Conservation (phyloP, 2,113 vertebrate species). For the Coturnix japonica region DNA sequence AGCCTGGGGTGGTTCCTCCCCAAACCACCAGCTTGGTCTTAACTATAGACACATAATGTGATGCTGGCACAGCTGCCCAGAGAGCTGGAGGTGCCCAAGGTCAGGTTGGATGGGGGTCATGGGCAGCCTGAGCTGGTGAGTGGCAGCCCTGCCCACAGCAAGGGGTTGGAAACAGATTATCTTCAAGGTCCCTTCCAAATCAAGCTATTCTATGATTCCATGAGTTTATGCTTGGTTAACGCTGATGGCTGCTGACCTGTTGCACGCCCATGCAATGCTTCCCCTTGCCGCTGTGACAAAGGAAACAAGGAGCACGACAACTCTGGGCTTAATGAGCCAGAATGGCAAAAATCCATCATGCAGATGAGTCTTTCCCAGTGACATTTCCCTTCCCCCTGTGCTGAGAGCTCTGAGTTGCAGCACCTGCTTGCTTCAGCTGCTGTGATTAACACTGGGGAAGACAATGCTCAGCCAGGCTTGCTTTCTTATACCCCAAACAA, state of each 20-base stretch:
- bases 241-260: not conserved
- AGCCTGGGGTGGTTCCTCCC: not conserved
- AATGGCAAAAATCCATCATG: not conserved
- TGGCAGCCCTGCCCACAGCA: too few relatives aligned
- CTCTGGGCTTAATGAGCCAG: rapidly evolving
- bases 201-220: too few relatives aligned
- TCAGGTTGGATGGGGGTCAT: too few relatives aligned
- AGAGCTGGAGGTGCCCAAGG: too few relatives aligned
- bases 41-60: rapidly evolving
- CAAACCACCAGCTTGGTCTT: not conserved
- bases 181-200: too few relatives aligned
- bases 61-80: not conserved
- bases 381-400: not conserved
- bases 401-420: not conserved
- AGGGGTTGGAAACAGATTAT: too few relatives aligned
- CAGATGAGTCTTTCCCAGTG: not conserved
- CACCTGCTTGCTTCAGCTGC: slow-evolving; percentile 68
- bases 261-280: not conserved
- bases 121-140: too few relatives aligned
- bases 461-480: slow-evolving; percentile 46
- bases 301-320: not conserved
- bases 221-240: not conserved
- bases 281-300: not conserved
- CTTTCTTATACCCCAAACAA: slow-evolving; percentile 63
- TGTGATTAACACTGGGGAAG: slow-evolving; percentile 36